A percentile compares a stretch with the other conserved stretches of the same genome.
These are phyloP conservation scores for Arctia plantaginis DNA, from an alignment of 2,888 invertebrate species.

Conservation along the genomic window DNA sequence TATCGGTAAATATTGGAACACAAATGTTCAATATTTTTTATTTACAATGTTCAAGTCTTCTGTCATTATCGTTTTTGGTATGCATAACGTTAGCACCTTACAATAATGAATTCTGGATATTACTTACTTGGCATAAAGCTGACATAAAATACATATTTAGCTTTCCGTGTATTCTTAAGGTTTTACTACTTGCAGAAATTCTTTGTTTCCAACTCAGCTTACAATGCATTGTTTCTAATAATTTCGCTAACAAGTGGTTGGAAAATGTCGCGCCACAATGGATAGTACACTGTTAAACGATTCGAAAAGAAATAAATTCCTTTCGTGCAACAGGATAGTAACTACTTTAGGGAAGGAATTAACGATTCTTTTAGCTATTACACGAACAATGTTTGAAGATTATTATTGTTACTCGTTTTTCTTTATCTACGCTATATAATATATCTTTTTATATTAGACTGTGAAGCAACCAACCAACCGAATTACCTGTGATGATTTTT, in stretches of 20 bases:
- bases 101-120: slow-evolving; percentile 53
- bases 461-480: slow-evolving; percentile 74
- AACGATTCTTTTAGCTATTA: slow-evolving; percentile 25
- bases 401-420: slow-evolving; percentile 16
- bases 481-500: slow-evolving; percentile 83
- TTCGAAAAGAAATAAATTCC: slow-evolving; percentile 63
- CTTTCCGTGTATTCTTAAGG: slow-evolving; percentile 69
- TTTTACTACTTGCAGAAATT: slow-evolving; percentile 75
- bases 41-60: not conserved
- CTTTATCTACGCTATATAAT: slow-evolving; percentile 20
- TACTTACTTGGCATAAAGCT: slow-evolving; percentile 54
- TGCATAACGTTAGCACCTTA: slow-evolving; percentile 21
- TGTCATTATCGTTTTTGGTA: slow-evolving; percentile 1
- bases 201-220: slow-evolving; percentile 74
- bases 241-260: slow-evolving; percentile 75
- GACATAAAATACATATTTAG: slow-evolving; percentile 61
- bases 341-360: slow-evolving; percentile 34
- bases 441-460: slow-evolving; percentile 59
- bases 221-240: slow-evolving; percentile 79
- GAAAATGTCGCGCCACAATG: slow-evolving; percentile 68
- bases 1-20: slow-evolving; percentile 36
- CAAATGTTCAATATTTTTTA: slow-evolving; percentile 12
- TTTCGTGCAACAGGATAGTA: slow-evolving; percentile 38
- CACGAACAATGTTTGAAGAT: slow-evolving; percentile 18
- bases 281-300: slow-evolving; percentile 61